phyloP scores from a whole-genome alignment of 2,113 vertebrate genomes.

The Pardalotus punctatus region DNA sequence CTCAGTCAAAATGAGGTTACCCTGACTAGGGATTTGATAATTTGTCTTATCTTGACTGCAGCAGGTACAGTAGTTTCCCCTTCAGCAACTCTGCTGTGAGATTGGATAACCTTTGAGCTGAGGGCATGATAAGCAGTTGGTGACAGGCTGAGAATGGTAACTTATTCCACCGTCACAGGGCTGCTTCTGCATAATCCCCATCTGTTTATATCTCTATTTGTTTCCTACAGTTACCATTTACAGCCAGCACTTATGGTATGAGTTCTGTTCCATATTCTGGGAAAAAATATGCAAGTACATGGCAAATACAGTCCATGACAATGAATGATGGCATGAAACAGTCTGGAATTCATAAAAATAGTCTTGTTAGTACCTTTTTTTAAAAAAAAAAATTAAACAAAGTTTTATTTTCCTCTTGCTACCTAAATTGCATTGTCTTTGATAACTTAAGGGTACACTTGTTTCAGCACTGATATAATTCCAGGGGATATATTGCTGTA shows the following conservation, averaged over 20 bases:
- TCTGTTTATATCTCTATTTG: constrained; percentile 46
- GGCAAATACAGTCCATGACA: not conserved
- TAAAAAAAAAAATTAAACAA: no score
- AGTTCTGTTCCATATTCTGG: constrained; percentile 32
- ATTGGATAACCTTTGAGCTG: constrained; percentile 13
- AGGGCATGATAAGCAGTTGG: constrained; percentile 30
- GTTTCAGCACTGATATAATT: not conserved
- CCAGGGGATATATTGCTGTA: not conserved
- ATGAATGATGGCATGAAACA: not conserved
- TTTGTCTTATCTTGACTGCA: not conserved
- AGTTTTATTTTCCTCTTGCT: not conserved
- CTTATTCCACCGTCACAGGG: constrained; percentile 29
- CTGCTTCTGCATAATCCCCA: constrained; percentile 52
- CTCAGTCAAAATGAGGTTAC: not conserved
- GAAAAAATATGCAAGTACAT: not conserved
- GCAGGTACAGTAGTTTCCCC: not conserved
- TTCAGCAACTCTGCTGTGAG: not conserved
- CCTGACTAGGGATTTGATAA: not conserved
- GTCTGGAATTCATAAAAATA: not conserved
- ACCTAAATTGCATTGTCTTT: not conserved
- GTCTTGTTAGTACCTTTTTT: not conserved
- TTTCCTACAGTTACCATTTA: constrained; percentile 55
- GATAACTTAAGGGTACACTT: not conserved
- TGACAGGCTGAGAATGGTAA: constrained; percentile 35
- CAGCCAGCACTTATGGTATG: constrained; percentile 50